These are phyloP conservation scores for Morpho helenor DNA, from an alignment of 2,888 invertebrate species.

Conservation along the genomic window DNA sequence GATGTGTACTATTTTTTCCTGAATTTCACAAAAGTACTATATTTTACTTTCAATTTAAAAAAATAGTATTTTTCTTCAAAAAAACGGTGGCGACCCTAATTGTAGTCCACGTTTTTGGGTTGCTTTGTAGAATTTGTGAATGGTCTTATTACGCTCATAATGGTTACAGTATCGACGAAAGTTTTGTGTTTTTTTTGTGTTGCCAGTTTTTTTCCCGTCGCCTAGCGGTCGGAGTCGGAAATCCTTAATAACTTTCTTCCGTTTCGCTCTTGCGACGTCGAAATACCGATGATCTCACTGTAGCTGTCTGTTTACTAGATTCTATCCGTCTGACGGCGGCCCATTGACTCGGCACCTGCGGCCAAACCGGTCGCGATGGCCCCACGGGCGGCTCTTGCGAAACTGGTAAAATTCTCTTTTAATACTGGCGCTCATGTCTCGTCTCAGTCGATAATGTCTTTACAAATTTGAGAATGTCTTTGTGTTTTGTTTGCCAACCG, in stretches of 20 bases:
- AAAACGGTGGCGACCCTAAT: not conserved
- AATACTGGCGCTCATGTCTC: constrained; percentile 37
- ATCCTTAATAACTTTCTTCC: constrained; percentile 19
- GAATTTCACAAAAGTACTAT: not conserved
- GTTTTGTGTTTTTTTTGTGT: constrained; percentile 5
- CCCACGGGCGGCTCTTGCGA: constrained; percentile 40
- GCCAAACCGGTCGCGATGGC: constrained; percentile 59
- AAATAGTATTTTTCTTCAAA: too few relatives aligned
- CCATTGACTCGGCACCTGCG: constrained; percentile 62
- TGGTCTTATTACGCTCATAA: constrained; percentile 39
- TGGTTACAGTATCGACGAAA: constrained; percentile 8
- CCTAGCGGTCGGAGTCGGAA: constrained; percentile 4
- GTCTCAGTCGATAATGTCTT: constrained; percentile 31
- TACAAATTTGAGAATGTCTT: constrained; percentile 20
- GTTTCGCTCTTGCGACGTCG: constrained; percentile 24
- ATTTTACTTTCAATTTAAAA: too few relatives aligned
- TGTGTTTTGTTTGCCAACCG: constrained; percentile 11
- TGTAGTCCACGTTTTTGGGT: constrained; percentile 64
- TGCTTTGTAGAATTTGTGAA: constrained; percentile 74
- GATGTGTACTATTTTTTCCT: too few relatives aligned
- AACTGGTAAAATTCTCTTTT: constrained; percentile 60
- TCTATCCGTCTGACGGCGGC: constrained; percentile 39
- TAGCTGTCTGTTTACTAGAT: constrained; percentile 33
- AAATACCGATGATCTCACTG: constrained; percentile 42
- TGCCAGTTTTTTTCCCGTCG: constrained; percentile 1